These are phyloP conservation scores for Toxotes chatareus DNA, from an alignment of 2,113 vertebrate species.

Conservation along the genomic window DNA sequence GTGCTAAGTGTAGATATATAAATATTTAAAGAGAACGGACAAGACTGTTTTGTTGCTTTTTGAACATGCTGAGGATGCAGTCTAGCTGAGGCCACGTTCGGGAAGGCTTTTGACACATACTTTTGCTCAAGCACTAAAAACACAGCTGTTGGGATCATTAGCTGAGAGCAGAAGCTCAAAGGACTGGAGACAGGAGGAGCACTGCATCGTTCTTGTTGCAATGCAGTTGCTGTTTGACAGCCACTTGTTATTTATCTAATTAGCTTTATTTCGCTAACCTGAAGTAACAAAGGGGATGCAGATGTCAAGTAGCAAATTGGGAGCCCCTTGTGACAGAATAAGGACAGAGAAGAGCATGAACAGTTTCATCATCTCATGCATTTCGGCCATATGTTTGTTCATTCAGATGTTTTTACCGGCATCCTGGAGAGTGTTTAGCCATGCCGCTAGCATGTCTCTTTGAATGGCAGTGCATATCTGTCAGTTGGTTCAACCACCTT, in stretches of 20 bases:
- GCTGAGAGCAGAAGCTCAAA: constrained; percentile 3
- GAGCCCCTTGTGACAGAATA: background rate
- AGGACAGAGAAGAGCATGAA: background rate
- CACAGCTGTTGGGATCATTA: constrained; percentile 36
- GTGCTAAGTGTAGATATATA: constrained; percentile 14
- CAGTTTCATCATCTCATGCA: background rate
- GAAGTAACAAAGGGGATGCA: background rate
- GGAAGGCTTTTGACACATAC: constrained; percentile 13
- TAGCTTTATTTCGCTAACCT: background rate
- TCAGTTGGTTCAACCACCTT: no score
- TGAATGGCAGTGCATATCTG: no score
- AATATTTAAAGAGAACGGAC: constrained; percentile 29
- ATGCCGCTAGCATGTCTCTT: no score
- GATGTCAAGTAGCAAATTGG: background rate
- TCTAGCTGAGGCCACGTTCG: background rate
- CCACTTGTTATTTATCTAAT: background rate
- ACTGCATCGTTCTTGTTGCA: background rate
- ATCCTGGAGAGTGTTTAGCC: background rate
- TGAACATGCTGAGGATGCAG: constrained; percentile 41
- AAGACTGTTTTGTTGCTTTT: constrained; percentile 6
- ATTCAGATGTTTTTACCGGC: background rate
- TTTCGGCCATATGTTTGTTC: background rate
- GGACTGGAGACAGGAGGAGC: background rate
- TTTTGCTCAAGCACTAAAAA: constrained; percentile 16
- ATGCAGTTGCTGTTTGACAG: background rate